Evolutionary conservation across 53 echinoderm and acorn worm species (phyloP), one percentile per base, ranked within the genome.

Genomic region (Astropecten irregularis): DNA sequence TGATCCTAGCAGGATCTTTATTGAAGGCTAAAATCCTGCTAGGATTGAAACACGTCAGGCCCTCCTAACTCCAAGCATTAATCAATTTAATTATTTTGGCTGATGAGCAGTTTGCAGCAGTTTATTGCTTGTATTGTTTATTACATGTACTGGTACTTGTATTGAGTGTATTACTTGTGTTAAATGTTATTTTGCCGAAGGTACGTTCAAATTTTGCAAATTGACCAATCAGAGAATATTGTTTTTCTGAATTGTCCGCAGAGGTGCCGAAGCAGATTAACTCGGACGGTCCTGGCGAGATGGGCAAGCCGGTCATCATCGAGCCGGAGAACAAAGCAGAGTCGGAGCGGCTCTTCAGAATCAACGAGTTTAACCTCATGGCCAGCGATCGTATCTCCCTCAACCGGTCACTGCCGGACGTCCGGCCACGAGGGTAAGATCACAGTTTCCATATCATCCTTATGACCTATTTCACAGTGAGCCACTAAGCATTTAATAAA

Each of bases 331-430:
- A 84, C 72, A 92, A 99, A 73, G 92, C 84, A 19, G 99, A 99
- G 40, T 46, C 93, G 10, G 95, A 94, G 29, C 71, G 93, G 61
- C 83, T 94, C 77, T 99, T 92, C 68, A 90, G 73, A 74, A 99
- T 99, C 66, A 99, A 99, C 51, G 99, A 99, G 81, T 99, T 99
- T 58, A 95, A 99, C 61, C 85, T 99, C 40, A 92, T 99, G 99
- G 99, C 99, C 13, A 99, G 94, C 62, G 99, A 95, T 55, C 87
- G 92, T 61, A 88, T 99, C 82, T 92, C 94, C 49, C 47, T 95
- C 55, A 99, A 99, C 68, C 82, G 99, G 53, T 88, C 94, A 28
- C 58, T 99, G 53, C 99, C 99, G 10, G 99, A 99, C 71, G 99
- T 99, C 26, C 85, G 99, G 48, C 99, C 99, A 11, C 90, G 90